Percentiles rank a stretch among this genome's conserved stretches.
Evolutionary conservation across 1,140 invertebrate species (phyloP).

Genomic region (Cyclargus thomasi): DNA sequence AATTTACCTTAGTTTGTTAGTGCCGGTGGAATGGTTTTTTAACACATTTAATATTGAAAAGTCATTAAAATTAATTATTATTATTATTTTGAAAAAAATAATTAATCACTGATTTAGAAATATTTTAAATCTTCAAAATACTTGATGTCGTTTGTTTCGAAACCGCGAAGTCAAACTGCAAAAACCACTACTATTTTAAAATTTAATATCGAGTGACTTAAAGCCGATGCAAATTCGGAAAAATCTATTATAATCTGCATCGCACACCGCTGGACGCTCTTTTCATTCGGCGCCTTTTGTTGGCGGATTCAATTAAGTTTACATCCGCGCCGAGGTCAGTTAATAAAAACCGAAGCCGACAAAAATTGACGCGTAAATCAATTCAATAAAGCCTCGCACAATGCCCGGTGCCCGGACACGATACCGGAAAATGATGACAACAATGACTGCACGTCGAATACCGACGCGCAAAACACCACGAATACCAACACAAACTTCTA

Average conservation of each 20-base stretch:
- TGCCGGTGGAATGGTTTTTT: conserved; percentile 21
- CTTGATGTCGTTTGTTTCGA: no score
- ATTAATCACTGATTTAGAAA: no score
- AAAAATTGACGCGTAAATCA: conserved; percentile 74
- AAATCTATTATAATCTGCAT: conserved; percentile 74
- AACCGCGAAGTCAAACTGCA: conserved; percentile 22
- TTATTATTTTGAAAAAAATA: no score
- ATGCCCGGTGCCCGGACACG: conserved; percentile 50
- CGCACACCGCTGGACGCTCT: conserved; percentile 71
- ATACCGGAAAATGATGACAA: conserved; percentile 57
- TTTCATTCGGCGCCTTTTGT: conserved; percentile 72
- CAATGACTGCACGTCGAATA: conserved; percentile 35
- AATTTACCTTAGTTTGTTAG: no score
- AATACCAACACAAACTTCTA: no score
- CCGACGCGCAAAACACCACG: conserved; percentile 29
- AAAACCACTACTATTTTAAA: conserved; percentile 62
- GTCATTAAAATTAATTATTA: no score
- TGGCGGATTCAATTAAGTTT: conserved; percentile 74
- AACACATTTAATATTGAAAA: no score
- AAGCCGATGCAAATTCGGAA: conserved; percentile 70
- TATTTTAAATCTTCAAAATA: no score
- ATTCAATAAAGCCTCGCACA: conserved; percentile 70
- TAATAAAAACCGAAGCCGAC: conserved; percentile 73
- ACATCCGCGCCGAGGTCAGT: conserved; percentile 72
- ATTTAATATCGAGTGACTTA: conserved; percentile 66